These are phyloP conservation scores for Karalla daura DNA, from an alignment of 2,797 vertebrate genomes.

Conservation along the genomic window DNA sequence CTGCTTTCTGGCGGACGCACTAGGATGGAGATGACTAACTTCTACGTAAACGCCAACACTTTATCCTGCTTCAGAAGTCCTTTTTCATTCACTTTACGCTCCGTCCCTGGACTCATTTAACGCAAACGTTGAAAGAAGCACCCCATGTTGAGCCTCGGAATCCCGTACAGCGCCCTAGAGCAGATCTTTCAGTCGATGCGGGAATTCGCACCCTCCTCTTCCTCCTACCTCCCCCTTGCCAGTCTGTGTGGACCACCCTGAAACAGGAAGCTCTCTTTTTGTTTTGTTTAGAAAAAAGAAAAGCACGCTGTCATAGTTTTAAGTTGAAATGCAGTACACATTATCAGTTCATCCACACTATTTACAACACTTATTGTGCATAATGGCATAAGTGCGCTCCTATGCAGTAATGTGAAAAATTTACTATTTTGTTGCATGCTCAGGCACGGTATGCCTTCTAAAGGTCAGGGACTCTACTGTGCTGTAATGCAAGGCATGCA, in stretches of 20 bases:
- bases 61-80: slow-evolving; percentile 61
- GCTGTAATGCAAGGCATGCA: too few relatives aligned
- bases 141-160: slow-evolving; percentile 82
- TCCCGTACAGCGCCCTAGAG: slow-evolving; percentile 80
- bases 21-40: slow-evolving; percentile 77
- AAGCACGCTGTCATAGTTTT: slow-evolving; percentile 64
- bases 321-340: slow-evolving; percentile 35
- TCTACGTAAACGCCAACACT: slow-evolving; percentile 57
- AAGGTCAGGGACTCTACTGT: too few relatives aligned
- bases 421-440: too few relatives aligned
- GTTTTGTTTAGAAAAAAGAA: slow-evolving; percentile 85
- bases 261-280: slow-evolving; percentile 92
- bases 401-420: too few relatives aligned
- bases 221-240: slow-evolving; percentile 73
- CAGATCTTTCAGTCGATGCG: slow-evolving; percentile 80
- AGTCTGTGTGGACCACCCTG: slow-evolving; percentile 90
- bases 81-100: slow-evolving; percentile 42
- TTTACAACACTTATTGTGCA: too few relatives aligned
- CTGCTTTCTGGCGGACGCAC: slow-evolving; percentile 62
- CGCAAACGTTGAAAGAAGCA: slow-evolving; percentile 70
- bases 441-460: too few relatives aligned
- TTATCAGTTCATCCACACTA: too few relatives aligned
- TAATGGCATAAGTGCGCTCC: too few relatives aligned
- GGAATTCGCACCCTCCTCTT: slow-evolving; percentile 80
- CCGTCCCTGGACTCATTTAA: slow-evolving; percentile 52